These are phyloP conservation scores for Conchocele bisecta DNA, from an alignment of 2,888 invertebrate species.

Conservation along the genomic window DNA sequence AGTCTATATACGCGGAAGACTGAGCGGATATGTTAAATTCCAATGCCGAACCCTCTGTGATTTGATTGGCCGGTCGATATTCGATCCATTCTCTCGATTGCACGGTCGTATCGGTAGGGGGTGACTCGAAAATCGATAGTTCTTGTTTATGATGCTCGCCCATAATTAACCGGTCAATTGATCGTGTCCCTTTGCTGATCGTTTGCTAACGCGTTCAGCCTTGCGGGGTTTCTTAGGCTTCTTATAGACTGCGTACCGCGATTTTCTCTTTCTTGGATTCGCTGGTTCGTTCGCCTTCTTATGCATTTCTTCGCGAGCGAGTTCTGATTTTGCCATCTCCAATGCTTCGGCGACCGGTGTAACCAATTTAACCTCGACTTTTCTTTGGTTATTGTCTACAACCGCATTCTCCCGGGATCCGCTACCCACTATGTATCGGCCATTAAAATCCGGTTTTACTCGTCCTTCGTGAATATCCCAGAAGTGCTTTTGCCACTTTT, in stretches of 20 bases:
- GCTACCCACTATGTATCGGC: conserved; percentile 7
- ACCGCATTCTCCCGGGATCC: not conserved
- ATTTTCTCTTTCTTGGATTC: not conserved
- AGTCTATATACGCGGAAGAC: conserved; percentile 39
- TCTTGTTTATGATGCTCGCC: conserved; percentile 13
- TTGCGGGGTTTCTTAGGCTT: too few relatives aligned
- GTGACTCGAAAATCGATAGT: conserved; percentile 15
- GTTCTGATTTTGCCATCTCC: conserved; percentile 28
- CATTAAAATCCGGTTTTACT: conserved; percentile 7
- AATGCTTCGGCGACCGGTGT: conserved; percentile 26
- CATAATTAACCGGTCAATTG: not conserved
- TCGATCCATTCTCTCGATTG: conserved; percentile 36
- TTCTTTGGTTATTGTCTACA: not conserved
- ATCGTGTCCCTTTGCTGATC: too few relatives aligned
- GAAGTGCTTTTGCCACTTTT: conserved; percentile 24
- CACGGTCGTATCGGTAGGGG: conserved; percentile 8
- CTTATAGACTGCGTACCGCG: too few relatives aligned
- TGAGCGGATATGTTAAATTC: conserved; percentile 42
- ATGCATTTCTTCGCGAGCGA: conserved; percentile 12
- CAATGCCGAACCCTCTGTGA: conserved; percentile 11
- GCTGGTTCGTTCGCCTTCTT: not conserved
- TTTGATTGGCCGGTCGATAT: conserved; percentile 20
- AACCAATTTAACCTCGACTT: too few relatives aligned
- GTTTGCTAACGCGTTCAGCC: too few relatives aligned
- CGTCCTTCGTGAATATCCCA: conserved; percentile 11